Base-by-base conservation (phyloP, 2,888 invertebrate genomes). In the Theodoxus fluviatilis region DNA sequence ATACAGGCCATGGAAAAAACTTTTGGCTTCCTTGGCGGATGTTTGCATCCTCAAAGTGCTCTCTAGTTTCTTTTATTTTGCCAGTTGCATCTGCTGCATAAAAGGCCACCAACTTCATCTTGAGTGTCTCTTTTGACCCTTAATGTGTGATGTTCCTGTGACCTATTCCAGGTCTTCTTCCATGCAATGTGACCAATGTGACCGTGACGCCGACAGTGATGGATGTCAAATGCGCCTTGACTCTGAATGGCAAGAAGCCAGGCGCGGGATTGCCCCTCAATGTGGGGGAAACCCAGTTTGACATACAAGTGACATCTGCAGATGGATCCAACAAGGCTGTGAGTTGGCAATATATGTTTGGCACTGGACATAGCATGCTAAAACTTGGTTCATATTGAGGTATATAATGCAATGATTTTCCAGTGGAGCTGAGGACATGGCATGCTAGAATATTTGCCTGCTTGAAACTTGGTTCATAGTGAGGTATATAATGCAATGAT, bases 321-420 rank as follows among this genome's bases (percentile, higher is more conserved):
- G 85, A 85, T 81, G 82, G 83, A 2, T 81, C 85, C 28, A 84
- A 81, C 49, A 84, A 80, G 74, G 79, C n/a, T n/a, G n/a, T n/a
- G n/a, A n/a, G n/a, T n/a, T n/a, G n/a, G n/a, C n/a, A n/a, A n/a
- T n/a, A n/a, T n/a, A n/a, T n/a, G n/a, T n/a, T n/a, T n/a, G n/a
- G n/a, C n/a, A n/a, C n/a, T n/a, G n/a, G n/a, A n/a, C n/a, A n/a
- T n/a, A n/a, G n/a, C n/a, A n/a, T 83, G 79, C 84, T 84, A 76
- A 22, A n/a, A 25, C 1, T 59, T 22, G 22, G 25, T 18, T 7
- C 28, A 28, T 12, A 9, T 12, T 43, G 43, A 9, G 15, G 9
- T 43, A 43, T 43, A 52, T 9, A 55, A 9, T 18, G 55, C 55
- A 22, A 18, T 9, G 7, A 9, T 55, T 55, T 55, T 18, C 22